Base-by-base conservation (phyloP, 2,888 invertebrate genomes). In the Drosophila antonietae region DNA sequence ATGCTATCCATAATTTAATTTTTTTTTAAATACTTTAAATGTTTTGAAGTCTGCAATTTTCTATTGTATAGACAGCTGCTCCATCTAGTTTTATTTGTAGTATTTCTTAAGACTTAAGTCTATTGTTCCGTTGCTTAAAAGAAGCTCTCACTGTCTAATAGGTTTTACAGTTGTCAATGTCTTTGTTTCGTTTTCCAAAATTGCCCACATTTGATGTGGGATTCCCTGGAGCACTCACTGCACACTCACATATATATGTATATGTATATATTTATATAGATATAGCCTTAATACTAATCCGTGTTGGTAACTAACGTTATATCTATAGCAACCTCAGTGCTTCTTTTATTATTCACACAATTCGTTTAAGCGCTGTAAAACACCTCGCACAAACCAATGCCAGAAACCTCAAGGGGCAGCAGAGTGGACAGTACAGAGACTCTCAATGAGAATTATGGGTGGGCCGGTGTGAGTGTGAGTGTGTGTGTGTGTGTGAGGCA, bases 331-430 rank as follows among this genome's bases (percentile, higher is more conserved):
- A 68, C 68, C 81, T 68, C 68, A 70, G 79, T 72, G 74, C 75
- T 68, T 68, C 73, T 63, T 84, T 78, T 83, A 83, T 83, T 86
- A 83, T 83, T 81, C 78, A 81, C 83, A 86, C 84, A 86, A 86
- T 86, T 86, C 83, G 83, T 75, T 83, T 83, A 83, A 84, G 81
- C 79, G 66, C 56, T 68, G 82, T 47, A 78, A 39, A 86, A 68
- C 86, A 81, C 75, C 81, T 80, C 78, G 49, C 53, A 56, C 70
- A 52, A 82, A 77, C 66, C 64, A 43, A 43, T 61, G 62, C 71
- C 67, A 28, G 62, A 80, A 83, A 77, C 86, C 83, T 77, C 77
- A 85, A 70, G 75, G 83, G 83, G 64, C 65, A 57, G 57, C 41
- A 64, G 64, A 63, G 56, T 28, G 51, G 61, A 63, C 46, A 41